Base-by-base conservation (phyloP, 2,113 vertebrate species). In the Perca flavescens region DNA sequence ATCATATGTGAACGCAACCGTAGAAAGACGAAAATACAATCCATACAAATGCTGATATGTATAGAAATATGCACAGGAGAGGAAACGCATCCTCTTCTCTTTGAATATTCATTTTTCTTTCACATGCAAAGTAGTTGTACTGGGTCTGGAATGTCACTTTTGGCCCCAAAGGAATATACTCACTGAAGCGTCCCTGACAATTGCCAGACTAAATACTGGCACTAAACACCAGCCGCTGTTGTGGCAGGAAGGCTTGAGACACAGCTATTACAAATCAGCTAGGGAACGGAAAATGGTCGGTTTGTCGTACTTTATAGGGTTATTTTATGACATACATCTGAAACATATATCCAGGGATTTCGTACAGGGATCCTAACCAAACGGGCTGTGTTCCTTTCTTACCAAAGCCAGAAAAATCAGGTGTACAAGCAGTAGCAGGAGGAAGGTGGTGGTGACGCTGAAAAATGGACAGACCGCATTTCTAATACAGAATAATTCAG, bases 261-360 rank as follows among this genome's bases (percentile, higher is more conserved):
- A 85, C 84, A 87, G 88, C 88, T 88, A 84, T 88, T 91, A 89
- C 87, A 85, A 89, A 91, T 89, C 86, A 86, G 72, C 86, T 12
- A 36, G 81, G 67, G 85, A 84, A 58, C 25, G 62, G 75, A 67
- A 83, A 74, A 84, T 22, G 68, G 28, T 69, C 15, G 65, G 65
- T 67, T 85, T 84, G 73, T 64, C 76, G 75, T 68, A 67, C 69
- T 91, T 91, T 89, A 91, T 74, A 65, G 77, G 74, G 70, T 80
- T 86, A 82, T 86, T 94, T 94, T 89, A 91, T 82, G 84, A 84
- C n/a, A 34, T 79, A 79, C 88, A 89, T 92, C 90, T 89, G 90
- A 90, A 86, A 92, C 89, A 88, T 72, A 80, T 67, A 86, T 88
- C 82, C 67, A 31, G 77, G 69, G 74, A 85, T 86, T 91, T 75